phyloP scores from a whole-genome alignment of 2,113 vertebrate genomes.

The Nicator chloris region DNA sequence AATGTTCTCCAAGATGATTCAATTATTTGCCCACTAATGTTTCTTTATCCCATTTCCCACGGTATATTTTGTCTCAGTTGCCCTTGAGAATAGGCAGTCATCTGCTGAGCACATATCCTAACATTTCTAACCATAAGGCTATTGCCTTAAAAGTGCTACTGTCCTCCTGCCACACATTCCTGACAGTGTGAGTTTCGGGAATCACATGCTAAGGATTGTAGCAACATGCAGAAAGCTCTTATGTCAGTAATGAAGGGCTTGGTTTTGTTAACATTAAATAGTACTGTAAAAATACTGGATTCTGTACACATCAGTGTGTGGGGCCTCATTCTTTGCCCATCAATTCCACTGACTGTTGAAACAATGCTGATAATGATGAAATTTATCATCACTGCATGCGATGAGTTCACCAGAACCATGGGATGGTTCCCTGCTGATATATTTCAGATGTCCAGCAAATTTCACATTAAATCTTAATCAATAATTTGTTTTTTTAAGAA shows the following conservation, averaged over 20 bases:
- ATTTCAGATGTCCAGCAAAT: neutral
- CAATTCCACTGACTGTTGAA: neutral
- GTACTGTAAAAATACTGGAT: neutral
- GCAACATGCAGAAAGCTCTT: neutral
- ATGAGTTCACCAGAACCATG: neutral
- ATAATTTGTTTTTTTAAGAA: neutral
- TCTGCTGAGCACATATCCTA: neutral
- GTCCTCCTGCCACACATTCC: neutral
- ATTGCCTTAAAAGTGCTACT: neutral
- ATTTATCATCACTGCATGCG: neutral
- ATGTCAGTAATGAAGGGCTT: neutral
- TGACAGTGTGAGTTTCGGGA: neutral
- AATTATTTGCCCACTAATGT: slow-evolving; percentile 25
- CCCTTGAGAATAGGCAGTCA: slow-evolving; percentile 1
- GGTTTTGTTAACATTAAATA: neutral
- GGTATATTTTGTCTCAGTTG: neutral
- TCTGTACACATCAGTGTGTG: neutral
- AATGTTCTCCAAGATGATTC: slow-evolving; percentile 6
- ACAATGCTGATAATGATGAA: neutral
- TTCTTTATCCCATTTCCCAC: neutral
- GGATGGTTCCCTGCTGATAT: neutral
- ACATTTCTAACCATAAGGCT: neutral
- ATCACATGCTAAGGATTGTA: neutral
- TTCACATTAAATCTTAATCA: neutral
- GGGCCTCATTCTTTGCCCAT: neutral